Base-by-base conservation (phyloP, 1,140 invertebrate genomes). In the Drosophila yakuba region DNA sequence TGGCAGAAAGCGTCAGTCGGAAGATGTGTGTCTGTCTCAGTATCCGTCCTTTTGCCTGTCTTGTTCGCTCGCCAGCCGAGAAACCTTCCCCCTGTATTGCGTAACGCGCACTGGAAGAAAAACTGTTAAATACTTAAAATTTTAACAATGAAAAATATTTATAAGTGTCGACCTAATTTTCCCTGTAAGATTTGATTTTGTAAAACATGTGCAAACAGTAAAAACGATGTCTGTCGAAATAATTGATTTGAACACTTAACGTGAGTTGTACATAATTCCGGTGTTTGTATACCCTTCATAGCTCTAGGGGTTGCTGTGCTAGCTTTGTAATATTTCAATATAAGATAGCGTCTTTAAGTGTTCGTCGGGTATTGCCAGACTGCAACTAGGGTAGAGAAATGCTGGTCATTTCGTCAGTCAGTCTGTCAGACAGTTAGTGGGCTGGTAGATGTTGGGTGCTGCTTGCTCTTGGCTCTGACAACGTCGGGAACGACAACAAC, bases 1-100 rank as follows among this genome's bases (percentile, higher is more conserved):
- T 89, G 84, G 77, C 83, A 83, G 82, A 83, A 83, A 79, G 78
- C 83, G 76, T 88, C 83, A 88, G 75, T 61, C 56, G 66, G 54
- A 69, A 71, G 78, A 86, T 77, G 57, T 62, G 64, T 78, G 64
- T 74, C 71, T 63, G 51, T 73, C 58, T 69, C 61, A 59, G 54
- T 56, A 54, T 67, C 55, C 32, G 32, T 32, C 32, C 32, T 32
- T 43, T 56, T 36, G 74, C 52, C 51, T 50, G 63, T 50, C 52
- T 67, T 56, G 62, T 36, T 35, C 28, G 6, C 15, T 23, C 23
- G 5, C 35, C 7, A 32, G 32, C 32, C 7, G 32, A 8, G 8
- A 8, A 8, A 2, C 32, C 32, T 10, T 35, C 17, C 11, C 54
- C 44, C 28, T 36, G 52, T 28, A 39, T 77, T 77, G 74, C 74